Conservation (phyloP, 2,888 invertebrate species). For the Mythimna impura region DNA sequence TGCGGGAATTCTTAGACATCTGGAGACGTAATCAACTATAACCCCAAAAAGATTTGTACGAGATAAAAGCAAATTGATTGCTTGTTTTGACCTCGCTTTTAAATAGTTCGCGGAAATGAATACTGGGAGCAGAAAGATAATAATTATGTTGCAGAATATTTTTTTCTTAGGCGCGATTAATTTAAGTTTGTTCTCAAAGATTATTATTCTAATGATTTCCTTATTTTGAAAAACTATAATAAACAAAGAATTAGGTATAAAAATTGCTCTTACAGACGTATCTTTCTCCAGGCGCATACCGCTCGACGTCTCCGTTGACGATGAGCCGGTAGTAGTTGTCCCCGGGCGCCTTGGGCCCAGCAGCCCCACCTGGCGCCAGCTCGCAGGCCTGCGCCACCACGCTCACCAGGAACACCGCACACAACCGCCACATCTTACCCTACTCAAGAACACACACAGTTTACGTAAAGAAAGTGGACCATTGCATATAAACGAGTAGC, state of each 20-base stretch:
- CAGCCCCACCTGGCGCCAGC: slow-evolving; percentile 77
- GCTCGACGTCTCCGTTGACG: slow-evolving; percentile 94
- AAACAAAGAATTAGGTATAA: neutral
- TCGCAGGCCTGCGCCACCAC: slow-evolving; percentile 78
- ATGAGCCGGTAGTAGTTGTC: slow-evolving; percentile 96
- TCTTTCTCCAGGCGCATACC: slow-evolving; percentile 95
- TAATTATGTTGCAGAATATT: neutral
- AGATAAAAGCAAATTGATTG: slow-evolving; percentile 5
- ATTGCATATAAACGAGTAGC: neutral
- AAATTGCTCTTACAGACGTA: slow-evolving; percentile 92
- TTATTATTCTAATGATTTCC: neutral
- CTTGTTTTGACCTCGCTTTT: slow-evolving; percentile 17
- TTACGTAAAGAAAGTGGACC: neutral
- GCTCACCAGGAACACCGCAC: slow-evolving; percentile 60
- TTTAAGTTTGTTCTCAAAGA: slow-evolving; percentile 18
- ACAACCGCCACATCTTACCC: slow-evolving; percentile 50
- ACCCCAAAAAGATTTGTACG: too few relatives aligned
- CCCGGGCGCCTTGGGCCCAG: slow-evolving; percentile 91
- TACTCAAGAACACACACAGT: slow-evolving; percentile 8
- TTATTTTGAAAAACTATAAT: neutral
- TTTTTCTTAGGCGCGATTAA: neutral
- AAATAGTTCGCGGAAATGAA: slow-evolving; percentile 14
- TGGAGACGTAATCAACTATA: neutral
- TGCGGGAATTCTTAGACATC: neutral
- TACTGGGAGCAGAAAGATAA: slow-evolving; percentile 1